Base-by-base conservation (phyloP, 2,113 vertebrate genomes). In the Centropus bengalensis region DNA sequence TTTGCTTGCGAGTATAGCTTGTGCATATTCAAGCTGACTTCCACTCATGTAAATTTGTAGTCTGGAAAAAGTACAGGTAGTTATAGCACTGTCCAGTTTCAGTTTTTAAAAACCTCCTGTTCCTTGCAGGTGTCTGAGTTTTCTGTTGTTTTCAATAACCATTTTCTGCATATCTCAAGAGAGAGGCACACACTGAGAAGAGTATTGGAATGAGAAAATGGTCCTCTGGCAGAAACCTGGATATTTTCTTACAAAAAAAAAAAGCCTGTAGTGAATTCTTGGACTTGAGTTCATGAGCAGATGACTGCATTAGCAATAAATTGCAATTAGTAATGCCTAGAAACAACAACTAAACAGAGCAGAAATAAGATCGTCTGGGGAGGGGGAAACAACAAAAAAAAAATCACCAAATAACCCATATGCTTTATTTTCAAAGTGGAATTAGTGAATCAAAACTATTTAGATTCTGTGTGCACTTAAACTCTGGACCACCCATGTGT, bases 261-360 rank as follows among this genome's bases (percentile, higher is more conserved):
- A 33, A 19, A 32, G 11, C 45, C 60, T 56, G 5, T 54, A 74
- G 42, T 52, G 73, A 42, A 47, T 76, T 86, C 45, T 87, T 92
- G 74, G 36, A 80, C 58, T 63, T 80, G 47, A 20, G 42, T 94
- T 62, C 5, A 16, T 22, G 59, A 95, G 52, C 83, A 90, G 76
- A 77, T 94, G 95, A 88, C 45, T 80, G 8, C 1, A 2, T 78
- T 91, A 91, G 27, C 67, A 49, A 14, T 44, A 40, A 89, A 87
- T 89, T 70, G 68, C 59, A 88, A 91, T 92, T 82, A 95, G 40
- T 80, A 69, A 85, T 71, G 87, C 85, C 75, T 94, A 93, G 82
- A 89, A 95, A 94, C 44, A 96, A 55, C 62, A 86, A 82, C 66
- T 90, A 95, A 95, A 88, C 89, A 88, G 87, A 96, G 79, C 91